Evolutionary conservation across 2,888 invertebrate species (phyloP).

Genomic region (Lycia hirtaria): DNA sequence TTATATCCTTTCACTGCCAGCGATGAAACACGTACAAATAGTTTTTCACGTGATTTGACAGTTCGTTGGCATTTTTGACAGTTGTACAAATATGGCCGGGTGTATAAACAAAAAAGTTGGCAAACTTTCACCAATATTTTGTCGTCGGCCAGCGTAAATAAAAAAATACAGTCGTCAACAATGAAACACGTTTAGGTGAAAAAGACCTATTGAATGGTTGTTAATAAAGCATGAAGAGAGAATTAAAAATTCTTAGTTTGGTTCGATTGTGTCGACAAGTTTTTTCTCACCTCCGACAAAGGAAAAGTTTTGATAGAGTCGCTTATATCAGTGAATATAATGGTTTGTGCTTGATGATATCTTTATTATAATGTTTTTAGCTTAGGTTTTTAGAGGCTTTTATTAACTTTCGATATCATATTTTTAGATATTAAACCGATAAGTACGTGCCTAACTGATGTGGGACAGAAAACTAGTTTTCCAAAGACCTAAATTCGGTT

Average conservation of each 20-base stretch:
- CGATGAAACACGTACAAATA: constrained; percentile 40
- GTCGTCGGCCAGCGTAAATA: constrained; percentile 54
- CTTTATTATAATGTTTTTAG: constrained; percentile 9
- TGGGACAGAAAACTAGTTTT: too few relatives aligned
- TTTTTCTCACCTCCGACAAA: constrained; percentile 19
- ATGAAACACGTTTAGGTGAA: constrained; percentile 63
- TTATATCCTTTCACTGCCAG: constrained; percentile 48
- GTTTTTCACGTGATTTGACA: constrained; percentile 49
- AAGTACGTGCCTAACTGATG: too few relatives aligned
- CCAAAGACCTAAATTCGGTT: too few relatives aligned
- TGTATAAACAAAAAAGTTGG: constrained; percentile 49
- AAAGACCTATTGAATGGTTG: constrained; percentile 50
- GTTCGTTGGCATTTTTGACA: constrained; percentile 56
- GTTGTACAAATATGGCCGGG: constrained; percentile 55
- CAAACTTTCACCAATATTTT: constrained; percentile 69
- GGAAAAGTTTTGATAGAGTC: constrained; percentile 34
- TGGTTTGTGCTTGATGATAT: constrained; percentile 10
- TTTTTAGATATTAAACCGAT: constrained; percentile 7
- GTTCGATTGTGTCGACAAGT: constrained; percentile 30
- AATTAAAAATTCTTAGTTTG: constrained; percentile 53
- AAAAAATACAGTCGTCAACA: constrained; percentile 52
- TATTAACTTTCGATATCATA: constrained; percentile 15
- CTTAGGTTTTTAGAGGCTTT: too few relatives aligned
- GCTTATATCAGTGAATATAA: constrained; percentile 8
- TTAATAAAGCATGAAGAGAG: constrained; percentile 64